Evolutionary conservation across 2,888 invertebrate genomes (phyloP).

Genomic region (Listrodromus nycthemerus): DNA sequence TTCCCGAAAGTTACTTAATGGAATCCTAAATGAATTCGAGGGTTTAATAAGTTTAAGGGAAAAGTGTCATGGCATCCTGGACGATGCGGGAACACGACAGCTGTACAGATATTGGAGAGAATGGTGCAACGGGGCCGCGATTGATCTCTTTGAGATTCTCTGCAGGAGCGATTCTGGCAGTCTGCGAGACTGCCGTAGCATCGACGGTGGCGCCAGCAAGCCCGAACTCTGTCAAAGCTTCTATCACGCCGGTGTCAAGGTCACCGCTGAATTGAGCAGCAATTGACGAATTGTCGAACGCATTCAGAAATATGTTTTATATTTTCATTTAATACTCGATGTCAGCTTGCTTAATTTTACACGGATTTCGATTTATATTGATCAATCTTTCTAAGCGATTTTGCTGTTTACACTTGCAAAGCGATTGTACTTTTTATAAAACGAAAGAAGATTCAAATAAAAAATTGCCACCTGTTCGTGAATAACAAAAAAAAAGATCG

Average conservation of each 20-base stretch:
- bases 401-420: not conserved
- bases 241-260: constrained; percentile 59
- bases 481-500: not conserved
- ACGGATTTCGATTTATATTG: not conserved
- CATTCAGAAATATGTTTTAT: not conserved
- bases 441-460: no score
- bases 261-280: constrained; percentile 61
- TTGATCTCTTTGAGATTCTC: constrained; percentile 71
- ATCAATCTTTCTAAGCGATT: not conserved
- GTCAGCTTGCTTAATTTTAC: not conserved
- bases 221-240: constrained; percentile 26
- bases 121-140: constrained; percentile 62
- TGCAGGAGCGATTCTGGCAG: constrained; percentile 72
- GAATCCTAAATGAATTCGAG: not conserved
- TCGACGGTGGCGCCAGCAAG: constrained; percentile 38
- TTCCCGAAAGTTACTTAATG: not conserved
- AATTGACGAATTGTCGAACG: constrained; percentile 4
- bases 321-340: not conserved
- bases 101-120: constrained; percentile 77
- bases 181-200: constrained; percentile 66
- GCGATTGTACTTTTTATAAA: not conserved
- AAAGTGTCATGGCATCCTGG: constrained; percentile 76
- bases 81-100: constrained; percentile 71
- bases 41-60: constrained; percentile 72
- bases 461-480: not conserved